Conservation (phyloP, 2,888 invertebrate genomes). For the Phasia obesa region DNA sequence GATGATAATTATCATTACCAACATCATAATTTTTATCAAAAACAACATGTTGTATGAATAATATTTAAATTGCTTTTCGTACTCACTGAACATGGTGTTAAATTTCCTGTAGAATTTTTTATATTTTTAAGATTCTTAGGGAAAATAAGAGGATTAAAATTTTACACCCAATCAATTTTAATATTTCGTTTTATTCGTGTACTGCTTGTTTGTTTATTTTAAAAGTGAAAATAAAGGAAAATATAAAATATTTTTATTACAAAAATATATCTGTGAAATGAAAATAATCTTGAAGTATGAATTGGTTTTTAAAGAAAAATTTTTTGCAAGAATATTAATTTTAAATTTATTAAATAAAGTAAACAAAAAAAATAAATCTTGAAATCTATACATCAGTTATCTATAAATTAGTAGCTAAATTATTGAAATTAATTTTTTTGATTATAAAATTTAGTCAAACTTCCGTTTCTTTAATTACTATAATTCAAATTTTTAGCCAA, state of each 20-base stretch:
- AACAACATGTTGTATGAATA: slow-evolving; percentile 44
- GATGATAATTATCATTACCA: neutral
- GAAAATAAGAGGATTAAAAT: slow-evolving; percentile 62
- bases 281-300: too few species aligned
- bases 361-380: too few species aligned
- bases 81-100: slow-evolving; percentile 31
- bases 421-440: too few species aligned
- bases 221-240: neutral
- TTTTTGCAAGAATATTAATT: too few species aligned
- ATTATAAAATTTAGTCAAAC: too few species aligned
- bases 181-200: slow-evolving; percentile 5
- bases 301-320: too few species aligned
- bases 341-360: too few species aligned
- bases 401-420: too few species aligned
- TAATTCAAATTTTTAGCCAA: too few species aligned
- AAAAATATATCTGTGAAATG: slow-evolving; percentile 25
- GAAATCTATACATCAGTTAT: too few species aligned
- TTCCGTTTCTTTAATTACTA: too few species aligned
- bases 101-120: slow-evolving; percentile 55
- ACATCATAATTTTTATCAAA: slow-evolving; percentile 7
- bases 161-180: slow-evolving; percentile 60
- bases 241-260: slow-evolving; percentile 21
- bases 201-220: slow-evolving; percentile 12
- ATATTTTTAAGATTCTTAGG: slow-evolving; percentile 51
- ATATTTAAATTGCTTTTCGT: slow-evolving; percentile 48